Evolutionary conservation across 2,888 invertebrate genomes (phyloP).

Genomic region (Dynastes maya): DNA sequence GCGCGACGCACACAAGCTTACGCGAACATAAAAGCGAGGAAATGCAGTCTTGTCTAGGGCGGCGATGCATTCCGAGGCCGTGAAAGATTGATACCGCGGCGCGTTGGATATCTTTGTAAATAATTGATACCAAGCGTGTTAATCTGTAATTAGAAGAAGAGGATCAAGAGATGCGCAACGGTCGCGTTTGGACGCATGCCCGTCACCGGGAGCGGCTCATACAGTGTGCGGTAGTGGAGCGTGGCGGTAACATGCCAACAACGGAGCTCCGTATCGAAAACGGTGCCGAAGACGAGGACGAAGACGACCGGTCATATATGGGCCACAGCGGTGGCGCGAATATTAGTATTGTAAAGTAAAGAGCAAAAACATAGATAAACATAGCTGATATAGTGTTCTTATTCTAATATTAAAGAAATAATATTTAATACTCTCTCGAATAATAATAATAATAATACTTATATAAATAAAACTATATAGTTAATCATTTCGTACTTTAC

Average conservation of each 20-base stretch:
- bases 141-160: constrained; percentile 60
- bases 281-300: constrained; percentile 66
- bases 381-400: constrained; percentile 33
- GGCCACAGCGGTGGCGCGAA: constrained; percentile 58
- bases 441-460: constrained; percentile 25
- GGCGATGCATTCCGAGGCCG: constrained; percentile 24
- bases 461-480: constrained; percentile 43
- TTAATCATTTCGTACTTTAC: constrained; percentile 63
- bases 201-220: constrained; percentile 66
- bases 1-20: neutral
- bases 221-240: constrained; percentile 70
- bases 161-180: constrained; percentile 53
- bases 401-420: constrained; percentile 9
- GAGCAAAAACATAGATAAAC: constrained; percentile 17
- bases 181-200: constrained; percentile 65
- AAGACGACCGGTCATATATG: constrained; percentile 62
- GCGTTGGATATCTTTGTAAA: constrained; percentile 52
- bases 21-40: constrained; percentile 1
- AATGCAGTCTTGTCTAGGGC: constrained; percentile 10
- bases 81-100: constrained; percentile 43
- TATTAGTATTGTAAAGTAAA: constrained; percentile 54
- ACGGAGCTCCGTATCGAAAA: constrained; percentile 65
- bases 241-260: constrained; percentile 69
- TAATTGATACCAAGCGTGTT: constrained; percentile 60
- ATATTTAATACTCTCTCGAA: constrained; percentile 31